Conservation (phyloP, 2,113 vertebrate species). For the Tenrec ecaudatus region DNA sequence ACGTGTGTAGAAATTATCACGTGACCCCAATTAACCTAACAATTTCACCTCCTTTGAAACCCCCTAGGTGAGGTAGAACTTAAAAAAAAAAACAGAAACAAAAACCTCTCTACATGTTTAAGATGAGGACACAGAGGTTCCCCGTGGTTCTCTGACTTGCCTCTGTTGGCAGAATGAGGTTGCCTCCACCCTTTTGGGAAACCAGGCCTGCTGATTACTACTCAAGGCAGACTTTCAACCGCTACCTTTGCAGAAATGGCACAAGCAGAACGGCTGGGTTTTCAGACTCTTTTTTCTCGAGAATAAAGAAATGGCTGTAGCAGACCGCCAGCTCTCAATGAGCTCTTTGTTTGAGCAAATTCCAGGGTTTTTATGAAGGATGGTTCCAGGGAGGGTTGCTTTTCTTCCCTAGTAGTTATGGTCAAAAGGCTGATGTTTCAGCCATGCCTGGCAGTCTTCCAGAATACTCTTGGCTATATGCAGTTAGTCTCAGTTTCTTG, state of each 20-base stretch:
- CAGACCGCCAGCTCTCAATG: conserved; percentile 67
- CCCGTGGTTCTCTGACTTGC: neutral
- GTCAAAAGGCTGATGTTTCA: conserved; percentile 65
- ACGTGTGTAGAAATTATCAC: neutral
- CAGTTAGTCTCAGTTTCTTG: neutral
- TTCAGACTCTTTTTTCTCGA: conserved; percentile 17
- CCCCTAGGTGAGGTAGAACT: neutral
- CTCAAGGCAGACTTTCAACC: conserved; percentile 9
- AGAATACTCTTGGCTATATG: conserved; percentile 52
- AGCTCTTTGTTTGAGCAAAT: conserved; percentile 76
- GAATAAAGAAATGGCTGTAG: conserved; percentile 66
- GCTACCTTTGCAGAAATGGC: conserved; percentile 51
- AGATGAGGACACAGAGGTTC: neutral
- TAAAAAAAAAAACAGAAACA: no score
- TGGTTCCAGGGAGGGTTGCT: conserved; percentile 39
- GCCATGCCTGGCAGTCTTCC: conserved; percentile 37
- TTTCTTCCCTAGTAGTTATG: neutral
- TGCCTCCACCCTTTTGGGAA: conserved; percentile 20
- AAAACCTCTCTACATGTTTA: neutral
- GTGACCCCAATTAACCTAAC: neutral
- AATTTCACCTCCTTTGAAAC: neutral
- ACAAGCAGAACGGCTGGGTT: neutral
- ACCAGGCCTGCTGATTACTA: neutral
- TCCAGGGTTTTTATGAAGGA: conserved; percentile 67
- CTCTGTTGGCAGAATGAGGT: conserved; percentile 16